A percentile compares a stretch with the other conserved stretches of the same genome.
phyloP scores from a whole-genome alignment of 2,113 vertebrate genomes.

The Cyanistes caeruleus region DNA sequence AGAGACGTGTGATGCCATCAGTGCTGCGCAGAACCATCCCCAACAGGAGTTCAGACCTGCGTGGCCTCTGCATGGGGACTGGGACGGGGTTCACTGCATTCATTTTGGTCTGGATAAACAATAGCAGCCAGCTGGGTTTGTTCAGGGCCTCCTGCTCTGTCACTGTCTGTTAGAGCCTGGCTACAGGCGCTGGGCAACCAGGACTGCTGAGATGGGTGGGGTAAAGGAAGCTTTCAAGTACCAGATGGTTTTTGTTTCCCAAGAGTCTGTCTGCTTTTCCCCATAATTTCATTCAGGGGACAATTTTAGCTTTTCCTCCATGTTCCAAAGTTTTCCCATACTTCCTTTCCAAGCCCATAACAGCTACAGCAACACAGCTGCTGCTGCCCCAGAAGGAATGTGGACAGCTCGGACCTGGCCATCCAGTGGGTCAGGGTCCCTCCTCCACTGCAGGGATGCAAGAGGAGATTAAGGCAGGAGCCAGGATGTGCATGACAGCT shows the following conservation, averaged over 20 bases:
- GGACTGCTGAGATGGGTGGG: accelerated
- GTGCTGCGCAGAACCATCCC: accelerated
- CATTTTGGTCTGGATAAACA: background rate
- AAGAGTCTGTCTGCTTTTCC: background rate
- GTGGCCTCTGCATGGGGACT: accelerated
- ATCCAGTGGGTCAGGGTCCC: background rate
- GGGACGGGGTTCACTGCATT: accelerated
- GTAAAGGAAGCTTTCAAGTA: background rate
- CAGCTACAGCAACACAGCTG: background rate
- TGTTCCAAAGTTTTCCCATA: background rate
- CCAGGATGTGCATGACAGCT: accelerated
- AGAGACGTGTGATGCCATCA: accelerated
- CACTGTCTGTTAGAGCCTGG: background rate
- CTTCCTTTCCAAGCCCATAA: background rate
- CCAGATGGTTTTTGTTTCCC: background rate
- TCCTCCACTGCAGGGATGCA: too few relatives aligned
- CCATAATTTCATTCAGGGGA: background rate
- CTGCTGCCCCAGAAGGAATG: background rate
- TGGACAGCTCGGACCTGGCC: accelerated
- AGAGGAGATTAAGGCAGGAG: accelerated
- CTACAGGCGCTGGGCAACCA: accelerated
- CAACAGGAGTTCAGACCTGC: accelerated
- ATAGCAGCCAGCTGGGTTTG: accelerated
- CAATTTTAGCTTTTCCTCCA: background rate
- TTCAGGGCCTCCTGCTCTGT: background rate